These are phyloP conservation scores for Notechis scutatus DNA, from an alignment of 2,113 vertebrate species.

Conservation along the genomic window DNA sequence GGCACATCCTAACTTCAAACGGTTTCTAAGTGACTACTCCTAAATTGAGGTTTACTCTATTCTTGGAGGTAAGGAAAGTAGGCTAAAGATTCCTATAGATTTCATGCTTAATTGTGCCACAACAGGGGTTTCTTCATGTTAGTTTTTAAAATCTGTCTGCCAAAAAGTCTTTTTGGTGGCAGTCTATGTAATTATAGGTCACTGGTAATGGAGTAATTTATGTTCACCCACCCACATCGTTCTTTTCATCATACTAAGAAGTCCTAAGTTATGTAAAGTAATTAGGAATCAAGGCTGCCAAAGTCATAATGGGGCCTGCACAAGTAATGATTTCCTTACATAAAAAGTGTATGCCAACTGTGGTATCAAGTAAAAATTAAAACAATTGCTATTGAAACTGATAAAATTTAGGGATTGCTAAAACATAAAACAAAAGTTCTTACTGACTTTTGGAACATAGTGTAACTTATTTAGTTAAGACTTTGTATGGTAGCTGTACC, in stretches of 20 bases:
- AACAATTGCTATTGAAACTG: not conserved
- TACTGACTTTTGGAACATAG: not conserved
- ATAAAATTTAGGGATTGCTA: too few species aligned
- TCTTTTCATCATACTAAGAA: not conserved
- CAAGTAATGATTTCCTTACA: not conserved
- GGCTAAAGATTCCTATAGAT: not conserved
- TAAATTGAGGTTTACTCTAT: not conserved
- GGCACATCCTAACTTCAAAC: not conserved
- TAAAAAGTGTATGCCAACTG: not conserved
- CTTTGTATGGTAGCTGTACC: slow-evolving; percentile 43
- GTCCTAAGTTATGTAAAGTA: not conserved
- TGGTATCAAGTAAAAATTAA: not conserved
- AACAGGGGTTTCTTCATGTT: not conserved
- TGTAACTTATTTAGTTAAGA: not conserved
- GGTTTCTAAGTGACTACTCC: not conserved
- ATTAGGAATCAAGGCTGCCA: not conserved
- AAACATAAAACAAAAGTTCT: not conserved
- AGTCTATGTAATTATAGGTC: not conserved
- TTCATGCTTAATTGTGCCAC: not conserved
- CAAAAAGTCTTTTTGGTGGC: not conserved
- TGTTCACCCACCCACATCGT: not conserved
- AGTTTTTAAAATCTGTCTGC: not conserved
- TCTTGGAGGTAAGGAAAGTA: not conserved
- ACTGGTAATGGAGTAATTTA: not conserved
- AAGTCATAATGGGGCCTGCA: not conserved